Base-by-base conservation (phyloP, 2,113 vertebrate genomes). In the Hyla sarda region DNA sequence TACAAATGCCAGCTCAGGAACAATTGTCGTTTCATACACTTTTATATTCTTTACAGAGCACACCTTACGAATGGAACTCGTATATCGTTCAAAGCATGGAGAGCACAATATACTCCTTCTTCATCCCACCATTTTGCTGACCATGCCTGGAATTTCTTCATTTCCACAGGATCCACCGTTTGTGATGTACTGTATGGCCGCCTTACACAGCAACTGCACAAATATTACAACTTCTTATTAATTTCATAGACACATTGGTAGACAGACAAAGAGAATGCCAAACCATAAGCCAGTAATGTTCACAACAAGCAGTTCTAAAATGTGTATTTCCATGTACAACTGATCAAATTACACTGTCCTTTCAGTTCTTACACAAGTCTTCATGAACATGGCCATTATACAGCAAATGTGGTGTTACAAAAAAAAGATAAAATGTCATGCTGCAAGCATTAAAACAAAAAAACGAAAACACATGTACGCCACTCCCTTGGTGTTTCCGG, bases 41-140 rank as follows among this genome's bases (percentile, higher is more conserved):
- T 54, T 19, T 19, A 2, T 19, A 8, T 32, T 69, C 6, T 37
- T 34, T 34, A 67, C 5, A 16, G 16, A 41, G 19, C 23, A 48
- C 90, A 99, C 98, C 98, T 95, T 91, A 99, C 95, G 89, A 99
- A 99, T 16, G 98, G 98, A 76, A 99, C 97, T 90, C 98, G 93
- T 48, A 99, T 93, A 82, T 97, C 97, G 84, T 99, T 99, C 97
- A 99, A 96, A 78, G 97, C 92, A 88, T 99, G 98, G 84, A 99
- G 96, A 58, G 94, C 92, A 30, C 92, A 93, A 89, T 97, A 98
- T 11, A 94, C 93, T 88, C 98, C 98, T 83, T 95, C 91, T 79
- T 97, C 95, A 87, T 99, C 96, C 98, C 98, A 99, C 98, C 98
- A 99, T 88, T 94, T 97, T 84, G 92, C 90, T 8, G 97, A 95